Percentiles rank a stretch among this genome's conserved stretches.
Evolutionary conservation across 2,797 vertebrate species (phyloP).

Genomic region (Coluber constrictor): DNA sequence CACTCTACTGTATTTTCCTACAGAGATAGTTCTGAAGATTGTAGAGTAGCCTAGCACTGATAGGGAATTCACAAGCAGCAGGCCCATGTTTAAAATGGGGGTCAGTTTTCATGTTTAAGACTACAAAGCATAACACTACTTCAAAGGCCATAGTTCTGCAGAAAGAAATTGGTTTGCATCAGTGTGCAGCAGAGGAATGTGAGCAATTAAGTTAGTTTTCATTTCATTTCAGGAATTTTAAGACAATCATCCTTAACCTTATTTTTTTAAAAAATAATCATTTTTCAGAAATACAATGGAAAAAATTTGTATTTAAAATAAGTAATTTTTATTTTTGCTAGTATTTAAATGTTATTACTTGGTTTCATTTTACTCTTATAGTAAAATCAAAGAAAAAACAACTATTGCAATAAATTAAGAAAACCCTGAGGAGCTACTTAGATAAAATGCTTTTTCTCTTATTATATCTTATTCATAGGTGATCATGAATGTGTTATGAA

Average conservation of each 20-base stretch:
- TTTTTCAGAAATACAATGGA: not conserved
- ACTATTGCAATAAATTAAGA: not conserved
- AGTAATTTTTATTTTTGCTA: not conserved
- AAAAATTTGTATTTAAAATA: not conserved
- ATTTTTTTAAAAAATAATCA: not conserved
- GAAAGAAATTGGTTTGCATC: constrained; percentile 15
- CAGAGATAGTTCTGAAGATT: not conserved
- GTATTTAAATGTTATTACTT: not conserved
- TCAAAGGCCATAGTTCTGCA: constrained; percentile 15
- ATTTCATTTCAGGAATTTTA: constrained; percentile 20
- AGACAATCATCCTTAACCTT: not conserved
- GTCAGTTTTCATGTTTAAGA: constrained; percentile 4
- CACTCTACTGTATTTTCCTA: not conserved
- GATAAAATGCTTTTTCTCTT: not conserved
- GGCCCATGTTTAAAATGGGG: not conserved
- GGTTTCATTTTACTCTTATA: not conserved
- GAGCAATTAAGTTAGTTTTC: constrained; percentile 25
- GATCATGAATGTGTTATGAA: not conserved
- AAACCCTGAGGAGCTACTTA: not conserved
- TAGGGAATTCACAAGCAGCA: not conserved
- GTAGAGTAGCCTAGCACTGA: not conserved
- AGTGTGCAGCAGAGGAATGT: not conserved
- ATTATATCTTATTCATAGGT: constrained; percentile 1
- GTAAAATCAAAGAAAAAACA: not conserved
- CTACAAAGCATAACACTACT: constrained; percentile 2